Conservation (phyloP, 2,888 invertebrate genomes). For the Agriotes lineatus region DNA sequence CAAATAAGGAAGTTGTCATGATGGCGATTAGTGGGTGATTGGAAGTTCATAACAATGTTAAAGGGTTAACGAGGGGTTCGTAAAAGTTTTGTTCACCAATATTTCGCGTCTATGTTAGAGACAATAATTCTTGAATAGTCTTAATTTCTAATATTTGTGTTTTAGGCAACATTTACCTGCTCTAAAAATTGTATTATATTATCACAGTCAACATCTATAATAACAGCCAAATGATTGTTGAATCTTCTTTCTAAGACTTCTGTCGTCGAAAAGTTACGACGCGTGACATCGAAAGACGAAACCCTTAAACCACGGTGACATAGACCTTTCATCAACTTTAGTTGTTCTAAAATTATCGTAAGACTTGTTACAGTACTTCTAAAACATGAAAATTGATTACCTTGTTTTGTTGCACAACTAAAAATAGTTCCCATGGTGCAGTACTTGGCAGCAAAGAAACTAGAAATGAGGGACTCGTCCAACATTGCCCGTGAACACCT, state of each 20-base stretch:
- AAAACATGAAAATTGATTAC: background rate
- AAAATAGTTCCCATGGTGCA: slow-evolving; percentile 14
- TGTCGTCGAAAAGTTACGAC: background rate
- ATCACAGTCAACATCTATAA: slow-evolving; percentile 46
- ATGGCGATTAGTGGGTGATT: too few relatives aligned
- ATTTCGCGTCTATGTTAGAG: too few relatives aligned
- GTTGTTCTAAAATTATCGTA: slow-evolving; percentile 14
- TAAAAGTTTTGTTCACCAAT: too few relatives aligned
- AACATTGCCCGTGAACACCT: background rate
- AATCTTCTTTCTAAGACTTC: background rate
- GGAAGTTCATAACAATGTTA: too few relatives aligned
- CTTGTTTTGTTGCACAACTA: slow-evolving; percentile 17
- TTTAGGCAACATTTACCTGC: slow-evolving; percentile 30
- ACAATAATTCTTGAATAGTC: too few relatives aligned
- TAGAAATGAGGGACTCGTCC: background rate
- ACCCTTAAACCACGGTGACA: background rate
- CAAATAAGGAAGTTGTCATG: too few relatives aligned
- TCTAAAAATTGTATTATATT: slow-evolving; percentile 27
- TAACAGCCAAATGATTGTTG: slow-evolving; percentile 36
- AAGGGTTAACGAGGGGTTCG: too few relatives aligned
- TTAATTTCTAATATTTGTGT: too few relatives aligned
- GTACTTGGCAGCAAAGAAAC: slow-evolving; percentile 15
- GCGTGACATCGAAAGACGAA: slow-evolving; percentile 11
- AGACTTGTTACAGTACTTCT: background rate
- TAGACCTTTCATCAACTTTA: slow-evolving; percentile 8